These are phyloP conservation scores for Adela reaumurella DNA, from an alignment of 2,888 invertebrate genomes.

Conservation along the genomic window DNA sequence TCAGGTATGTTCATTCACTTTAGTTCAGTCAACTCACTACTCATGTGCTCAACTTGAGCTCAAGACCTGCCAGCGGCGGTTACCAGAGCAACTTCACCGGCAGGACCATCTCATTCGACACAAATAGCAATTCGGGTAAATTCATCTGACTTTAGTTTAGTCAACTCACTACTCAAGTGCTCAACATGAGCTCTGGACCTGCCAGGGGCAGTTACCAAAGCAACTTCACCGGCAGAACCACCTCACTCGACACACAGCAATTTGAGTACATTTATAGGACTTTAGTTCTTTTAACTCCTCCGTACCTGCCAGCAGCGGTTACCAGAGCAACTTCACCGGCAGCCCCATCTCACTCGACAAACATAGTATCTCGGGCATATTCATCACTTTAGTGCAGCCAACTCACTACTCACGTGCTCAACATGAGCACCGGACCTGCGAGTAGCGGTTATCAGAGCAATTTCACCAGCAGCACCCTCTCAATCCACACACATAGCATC, in stretches of 20 bases:
- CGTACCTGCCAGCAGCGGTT: constrained; percentile 12
- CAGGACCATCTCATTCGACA: constrained; percentile 32
- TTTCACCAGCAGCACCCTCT: constrained; percentile 51
- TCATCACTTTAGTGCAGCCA: too few species aligned
- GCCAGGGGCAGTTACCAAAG: constrained; percentile 51
- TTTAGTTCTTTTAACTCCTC: constrained; percentile 2
- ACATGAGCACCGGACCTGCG: constrained; percentile 42
- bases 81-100: constrained; percentile 56
- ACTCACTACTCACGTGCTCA: constrained; percentile 27
- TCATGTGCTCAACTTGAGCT: constrained; percentile 40
- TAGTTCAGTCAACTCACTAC: constrained; percentile 10
- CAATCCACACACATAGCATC: constrained; percentile 48
- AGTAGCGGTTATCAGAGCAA: constrained; percentile 54
- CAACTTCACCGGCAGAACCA: constrained; percentile 53
- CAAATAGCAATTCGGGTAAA: constrained; percentile 47
- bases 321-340: constrained; percentile 55
- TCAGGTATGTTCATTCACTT: constrained; percentile 24
- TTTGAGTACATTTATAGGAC: constrained; percentile 25
- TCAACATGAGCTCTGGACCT: constrained; percentile 13
- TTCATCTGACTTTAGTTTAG: background rate
- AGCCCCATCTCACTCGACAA: constrained; percentile 35
- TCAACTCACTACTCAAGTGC: too few species aligned
- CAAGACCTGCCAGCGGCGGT: too few species aligned
- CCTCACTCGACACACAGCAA: constrained; percentile 50
- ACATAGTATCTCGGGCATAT: constrained; percentile 45